phyloP scores from a whole-genome alignment of 2,888 invertebrate species.

The Leucophenga maculata region DNA sequence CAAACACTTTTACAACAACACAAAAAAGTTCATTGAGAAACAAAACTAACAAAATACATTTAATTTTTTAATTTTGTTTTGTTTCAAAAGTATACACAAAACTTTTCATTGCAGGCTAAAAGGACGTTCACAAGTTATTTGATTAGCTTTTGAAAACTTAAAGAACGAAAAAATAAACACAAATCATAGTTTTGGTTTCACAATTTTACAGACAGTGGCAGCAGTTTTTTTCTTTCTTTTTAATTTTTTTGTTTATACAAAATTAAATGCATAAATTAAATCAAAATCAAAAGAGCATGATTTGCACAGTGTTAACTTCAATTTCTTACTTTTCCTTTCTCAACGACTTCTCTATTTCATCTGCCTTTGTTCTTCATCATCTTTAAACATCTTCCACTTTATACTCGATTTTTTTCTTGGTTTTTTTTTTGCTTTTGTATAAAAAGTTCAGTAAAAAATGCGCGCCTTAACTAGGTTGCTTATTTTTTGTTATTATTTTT shows the following conservation, averaged over 20 bases:
- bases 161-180: conserved; percentile 9
- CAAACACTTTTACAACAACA: conserved; percentile 14
- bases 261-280: conserved; percentile 15
- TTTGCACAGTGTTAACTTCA: conserved; percentile 42
- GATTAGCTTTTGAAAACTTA: conserved; percentile 27
- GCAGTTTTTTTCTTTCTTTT: background rate
- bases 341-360: conserved; percentile 9
- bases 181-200: background rate
- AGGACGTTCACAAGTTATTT: background rate
- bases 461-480: conserved; percentile 62
- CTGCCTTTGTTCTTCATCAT: conserved; percentile 29
- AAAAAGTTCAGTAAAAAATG: conserved; percentile 69
- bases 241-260: background rate
- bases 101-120: conserved; percentile 35
- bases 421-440: conserved; percentile 51
- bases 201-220: conserved; percentile 33
- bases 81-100: conserved; percentile 36
- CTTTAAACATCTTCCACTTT: background rate
- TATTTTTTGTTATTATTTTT: conserved; percentile 1
- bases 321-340: conserved; percentile 33
- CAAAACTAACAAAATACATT: conserved; percentile 8
- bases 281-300: conserved; percentile 35
- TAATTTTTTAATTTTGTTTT: conserved; percentile 38
- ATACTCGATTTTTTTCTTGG: conserved; percentile 31
- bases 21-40: conserved; percentile 14